Evolutionary conservation across 1,140 invertebrate genomes (phyloP).

Genomic region (Neelides sp.): DNA sequence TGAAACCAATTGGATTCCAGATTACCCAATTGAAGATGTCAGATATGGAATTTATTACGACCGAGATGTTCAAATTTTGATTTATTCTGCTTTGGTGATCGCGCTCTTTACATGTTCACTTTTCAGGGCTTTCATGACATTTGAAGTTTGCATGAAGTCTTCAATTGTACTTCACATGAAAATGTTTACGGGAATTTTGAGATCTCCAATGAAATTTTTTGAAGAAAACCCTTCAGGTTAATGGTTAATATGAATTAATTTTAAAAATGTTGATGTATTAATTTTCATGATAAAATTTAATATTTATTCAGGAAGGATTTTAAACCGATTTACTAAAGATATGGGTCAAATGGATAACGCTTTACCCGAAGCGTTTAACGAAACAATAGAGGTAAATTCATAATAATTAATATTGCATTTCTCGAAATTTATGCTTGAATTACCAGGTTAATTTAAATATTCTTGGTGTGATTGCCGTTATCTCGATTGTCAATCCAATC

Average conservation of each 20-base stretch:
- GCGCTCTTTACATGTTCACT: constrained; percentile 35
- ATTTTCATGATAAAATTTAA: constrained; percentile 8
- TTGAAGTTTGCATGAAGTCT: constrained; percentile 68
- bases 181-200: constrained; percentile 63
- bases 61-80: constrained; percentile 38
- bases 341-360: constrained; percentile 22
- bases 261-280: background rate
- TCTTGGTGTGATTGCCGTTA: constrained; percentile 33
- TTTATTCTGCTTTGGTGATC: constrained; percentile 41
- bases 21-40: too few relatives aligned
- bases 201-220: constrained; percentile 68
- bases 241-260: constrained; percentile 5
- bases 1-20: background rate
- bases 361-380: constrained; percentile 20
- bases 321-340: constrained; percentile 40
- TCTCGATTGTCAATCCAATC: constrained; percentile 40
- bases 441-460: constrained; percentile 11
- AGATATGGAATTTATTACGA: constrained; percentile 12
- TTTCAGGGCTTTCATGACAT: constrained; percentile 54
- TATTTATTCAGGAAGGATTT: constrained; percentile 44
- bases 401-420: constrained; percentile 1
- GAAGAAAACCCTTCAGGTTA: constrained; percentile 60
- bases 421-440: background rate
- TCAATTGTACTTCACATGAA: constrained; percentile 63
- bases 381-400: constrained; percentile 18